Conservation (phyloP, 2,797 vertebrate genomes). For the Meriones psammophilus region DNA sequence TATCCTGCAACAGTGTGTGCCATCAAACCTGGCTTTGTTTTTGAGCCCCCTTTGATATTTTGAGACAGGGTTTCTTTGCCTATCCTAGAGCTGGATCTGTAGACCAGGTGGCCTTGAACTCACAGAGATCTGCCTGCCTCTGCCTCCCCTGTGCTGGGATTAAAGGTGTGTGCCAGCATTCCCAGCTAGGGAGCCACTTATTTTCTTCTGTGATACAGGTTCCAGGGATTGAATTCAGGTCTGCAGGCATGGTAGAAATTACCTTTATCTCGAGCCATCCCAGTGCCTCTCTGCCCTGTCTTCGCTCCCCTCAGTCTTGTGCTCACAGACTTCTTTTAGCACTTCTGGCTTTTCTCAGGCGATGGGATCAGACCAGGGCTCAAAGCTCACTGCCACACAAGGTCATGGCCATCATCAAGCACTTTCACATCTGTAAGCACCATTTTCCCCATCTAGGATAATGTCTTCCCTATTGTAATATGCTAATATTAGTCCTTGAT, state of each 20-base stretch:
- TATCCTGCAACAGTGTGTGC: not conserved
- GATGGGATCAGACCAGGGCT: not conserved
- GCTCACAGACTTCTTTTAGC: not conserved
- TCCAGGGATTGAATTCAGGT: not conserved
- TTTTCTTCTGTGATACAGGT: not conserved
- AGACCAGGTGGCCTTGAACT: not conserved
- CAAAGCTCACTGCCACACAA: not conserved
- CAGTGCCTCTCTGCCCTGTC: not conserved
- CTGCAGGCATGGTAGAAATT: not conserved
- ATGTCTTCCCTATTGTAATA: not conserved
- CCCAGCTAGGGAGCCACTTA: not conserved
- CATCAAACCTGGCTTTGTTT: not conserved
- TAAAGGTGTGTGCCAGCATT: not conserved
- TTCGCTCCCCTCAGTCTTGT: not conserved
- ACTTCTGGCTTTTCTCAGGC: not conserved
- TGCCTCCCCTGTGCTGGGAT: not conserved
- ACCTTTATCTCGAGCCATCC: not conserved
- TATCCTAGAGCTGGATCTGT: not conserved
- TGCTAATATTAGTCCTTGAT: not conserved
- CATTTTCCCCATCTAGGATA: not conserved
- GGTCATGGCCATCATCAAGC: not conserved
- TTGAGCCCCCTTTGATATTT: not conserved
- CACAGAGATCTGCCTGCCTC: not conserved
- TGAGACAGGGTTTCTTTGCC: not conserved
- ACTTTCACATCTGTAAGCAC: not conserved